Base-by-base conservation (phyloP, 2,797 vertebrate species). In the Tenualosa ilisha region DNA sequence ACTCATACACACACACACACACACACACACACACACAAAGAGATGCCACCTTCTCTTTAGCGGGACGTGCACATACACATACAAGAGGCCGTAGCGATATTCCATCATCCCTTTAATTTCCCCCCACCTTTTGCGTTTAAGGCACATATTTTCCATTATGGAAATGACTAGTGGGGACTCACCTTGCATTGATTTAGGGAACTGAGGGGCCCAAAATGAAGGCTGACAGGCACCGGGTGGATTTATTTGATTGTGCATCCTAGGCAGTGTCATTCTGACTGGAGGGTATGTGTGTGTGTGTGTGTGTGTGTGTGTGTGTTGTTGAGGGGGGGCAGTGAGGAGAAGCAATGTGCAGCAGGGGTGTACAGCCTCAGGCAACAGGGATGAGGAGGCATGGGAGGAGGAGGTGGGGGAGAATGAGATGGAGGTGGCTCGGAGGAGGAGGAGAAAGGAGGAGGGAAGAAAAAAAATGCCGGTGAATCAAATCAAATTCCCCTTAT, bases 401-500 rank as follows among this genome's bases (percentile, higher is more conserved):
- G 50, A 82, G 88, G 82, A 31, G 1, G 31, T 72, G 51, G 53
- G 24, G 13, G 72, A 83, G 81, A 82, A 86, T 84, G 68, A 84
- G 87, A 79, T 20, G 49, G 81, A 59, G 17, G 63, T 15, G 12
- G 56, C 15, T 51, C 37, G 40, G 13, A 82, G 82, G 53, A 81
- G 86, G 84, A 88, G 85, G 85, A 82, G 40, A 86, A 88, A 37
- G 54, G 40, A 81, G 15, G 82, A 31, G n/a, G 50, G 82, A 26
- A 40, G 82, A 26, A 40, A 40, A 88, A 87, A 85, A 82, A 86
- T 63, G 43, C 86, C 91, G 84, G 91, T 84, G 94, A 98, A 97
- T 98, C 97, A 97, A 98, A 99, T 98, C 96, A 97, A 97, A 98
- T 97, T 97, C 93, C 97, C 96, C 96, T 98, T 98, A 99, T 98